Conservation (phyloP, 2,113 vertebrate species). For the Amblyopsis rosae region DNA sequence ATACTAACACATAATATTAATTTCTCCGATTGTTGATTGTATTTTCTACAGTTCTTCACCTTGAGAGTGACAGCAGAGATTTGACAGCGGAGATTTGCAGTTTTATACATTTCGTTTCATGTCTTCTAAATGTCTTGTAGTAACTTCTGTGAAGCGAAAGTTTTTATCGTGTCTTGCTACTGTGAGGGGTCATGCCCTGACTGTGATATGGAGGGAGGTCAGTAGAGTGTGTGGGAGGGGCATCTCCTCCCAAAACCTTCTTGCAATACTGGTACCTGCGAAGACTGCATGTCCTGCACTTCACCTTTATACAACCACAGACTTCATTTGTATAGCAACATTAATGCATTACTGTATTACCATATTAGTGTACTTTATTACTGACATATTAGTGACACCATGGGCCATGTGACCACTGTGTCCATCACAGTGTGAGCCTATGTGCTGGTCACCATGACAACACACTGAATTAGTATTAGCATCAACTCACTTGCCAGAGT, state of each 20-base stretch:
- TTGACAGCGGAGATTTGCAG: not conserved
- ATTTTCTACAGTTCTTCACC: conserved; percentile 63
- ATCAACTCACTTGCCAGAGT: too few relatives aligned
- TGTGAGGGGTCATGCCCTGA: not conserved
- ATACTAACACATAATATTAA: not conserved
- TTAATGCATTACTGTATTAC: too few relatives aligned
- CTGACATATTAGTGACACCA: not conserved
- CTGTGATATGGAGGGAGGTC: too few relatives aligned
- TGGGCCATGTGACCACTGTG: not conserved
- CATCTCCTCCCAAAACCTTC: too few relatives aligned
- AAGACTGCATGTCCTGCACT: too few relatives aligned
- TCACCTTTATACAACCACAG: too few relatives aligned
- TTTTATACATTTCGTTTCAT: conserved; percentile 4
- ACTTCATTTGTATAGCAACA: too few relatives aligned
- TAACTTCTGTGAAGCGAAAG: not conserved
- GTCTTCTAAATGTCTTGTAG: not conserved
- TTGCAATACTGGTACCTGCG: too few relatives aligned
- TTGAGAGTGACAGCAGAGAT: conserved; percentile 50
- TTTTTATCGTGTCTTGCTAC: conserved; percentile 1
- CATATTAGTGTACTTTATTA: too few relatives aligned
- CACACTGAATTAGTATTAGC: too few relatives aligned
- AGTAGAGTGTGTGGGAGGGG: too few relatives aligned
- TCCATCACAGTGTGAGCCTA: not conserved
- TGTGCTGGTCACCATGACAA: not conserved
- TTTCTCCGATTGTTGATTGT: not conserved